Evolutionary conservation across 2,113 vertebrate genomes (phyloP), one percentile per base, ranked within the genome.

Genomic region (Emberiza fucata): DNA sequence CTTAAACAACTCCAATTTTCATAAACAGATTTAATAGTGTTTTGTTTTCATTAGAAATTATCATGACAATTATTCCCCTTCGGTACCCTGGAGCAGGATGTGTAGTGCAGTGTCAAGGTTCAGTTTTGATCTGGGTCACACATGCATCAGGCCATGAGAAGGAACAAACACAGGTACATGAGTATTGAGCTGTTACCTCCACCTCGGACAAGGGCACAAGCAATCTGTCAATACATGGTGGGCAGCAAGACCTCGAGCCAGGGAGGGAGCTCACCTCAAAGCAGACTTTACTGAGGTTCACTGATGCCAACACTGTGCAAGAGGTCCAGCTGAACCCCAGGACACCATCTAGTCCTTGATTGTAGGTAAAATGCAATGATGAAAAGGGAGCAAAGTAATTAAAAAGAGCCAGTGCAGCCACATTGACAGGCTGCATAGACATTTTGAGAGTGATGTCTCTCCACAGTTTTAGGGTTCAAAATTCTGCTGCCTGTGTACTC

Each of bases 201-300:
- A 76, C 37, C 37, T 2, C 7, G n/a, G 69, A 47, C 56, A 48
- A 35, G 29, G 2, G 4, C 27, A 40, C 14, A 9, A 75, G 28
- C 14, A 47, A 66, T 17, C 28, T 50, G 39, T 35, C 50, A 27
- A 29, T 33, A 35, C 16, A 2, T 0, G 12, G 3, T 1, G 5
- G 72, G 80, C 61, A 70, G 31, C 6, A 5, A 71, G 40, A 61
- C 11, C 47, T 50, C 12, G 9, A 42, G 68, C 21, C 29, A 42
- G n/a, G 61, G 18, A 86, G 37, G 31, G 44, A 78, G 61, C 22
- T 47, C 60, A 44, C 35, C 69, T 33, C 51, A 28, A 31, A 64
- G 65, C 33, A 35, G 56, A 44, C 20, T 42, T 50, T 39, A 40
- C 40, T 29, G 40, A 78, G 48, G 25, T 48, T 79, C 45, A 28